A percentile compares a stretch with the other conserved stretches of the same genome.
These are phyloP conservation scores for Pantala flavescens DNA, from an alignment of 1,140 invertebrate genomes.

Conservation along the genomic window DNA sequence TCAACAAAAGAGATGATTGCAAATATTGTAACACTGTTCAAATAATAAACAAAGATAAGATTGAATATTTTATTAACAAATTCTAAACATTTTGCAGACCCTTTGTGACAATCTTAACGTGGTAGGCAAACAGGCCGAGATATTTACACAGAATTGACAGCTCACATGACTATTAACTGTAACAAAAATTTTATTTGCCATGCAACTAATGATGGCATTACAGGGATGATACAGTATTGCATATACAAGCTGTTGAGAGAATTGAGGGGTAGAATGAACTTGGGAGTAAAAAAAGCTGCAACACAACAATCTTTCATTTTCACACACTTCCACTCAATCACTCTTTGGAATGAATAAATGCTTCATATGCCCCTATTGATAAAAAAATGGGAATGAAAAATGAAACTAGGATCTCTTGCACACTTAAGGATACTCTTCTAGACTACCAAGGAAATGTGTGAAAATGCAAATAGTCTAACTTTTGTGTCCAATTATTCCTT, in stretches of 20 bases:
- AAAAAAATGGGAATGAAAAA: background rate
- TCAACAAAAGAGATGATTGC: background rate
- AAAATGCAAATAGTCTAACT: background rate
- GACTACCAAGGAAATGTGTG: background rate
- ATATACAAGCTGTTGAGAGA: too few relatives aligned
- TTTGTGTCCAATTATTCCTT: background rate
- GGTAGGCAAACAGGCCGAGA: too few relatives aligned
- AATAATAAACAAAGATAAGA: background rate
- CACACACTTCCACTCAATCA: background rate
- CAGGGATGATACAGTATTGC: background rate
- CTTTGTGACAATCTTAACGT: too few relatives aligned
- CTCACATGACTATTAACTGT: too few relatives aligned
- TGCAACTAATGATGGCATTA: background rate
- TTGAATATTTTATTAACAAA: too few relatives aligned
- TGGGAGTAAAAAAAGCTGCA: background rate
- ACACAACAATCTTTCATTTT: background rate
- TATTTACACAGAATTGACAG: too few relatives aligned
- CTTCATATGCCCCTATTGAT: background rate
- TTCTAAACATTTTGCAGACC: too few relatives aligned
- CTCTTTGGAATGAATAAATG: slow-evolving; percentile 3
- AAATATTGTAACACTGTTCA: background rate
- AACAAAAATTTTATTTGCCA: too few relatives aligned
- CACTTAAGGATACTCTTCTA: background rate
- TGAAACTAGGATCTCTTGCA: background rate
- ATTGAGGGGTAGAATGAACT: background rate